Evolutionary conservation across 2,888 invertebrate genomes (phyloP), one percentile per base, ranked within the genome.

Genomic region (Melinaea menophilus): DNA sequence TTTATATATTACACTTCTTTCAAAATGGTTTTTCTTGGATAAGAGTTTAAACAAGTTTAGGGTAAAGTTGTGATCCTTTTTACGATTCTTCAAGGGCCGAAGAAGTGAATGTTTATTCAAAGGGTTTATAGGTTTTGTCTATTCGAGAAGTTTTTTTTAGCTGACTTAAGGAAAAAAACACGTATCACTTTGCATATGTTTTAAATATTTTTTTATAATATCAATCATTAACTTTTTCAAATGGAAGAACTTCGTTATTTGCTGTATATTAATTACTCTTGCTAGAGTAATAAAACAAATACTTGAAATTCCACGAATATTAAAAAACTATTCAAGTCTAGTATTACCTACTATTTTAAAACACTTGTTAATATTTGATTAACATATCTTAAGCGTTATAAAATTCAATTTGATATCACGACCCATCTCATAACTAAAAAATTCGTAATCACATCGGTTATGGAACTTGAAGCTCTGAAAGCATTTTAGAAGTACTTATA

Each of bases 21-120:
- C 84, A 79, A 82, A 86, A 88, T 85, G 88, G 88, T 88, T 88
- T 89, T 88, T 81, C 85, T 84, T 84, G 84, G 84, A 88, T 85
- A 85, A 86, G 89, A 90, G 84, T 88, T 89, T 89, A 88, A 89
- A 89, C 86, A 90, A 90, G 88, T 90, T 90, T 89, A 86, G 85
- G 86, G 79, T 79, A 75, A 87, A 85, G 86, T 89, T 83, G 80
- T 79, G 78, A 81, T 84, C 86, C 88, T 86, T 88, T 89, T 87
- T 85, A 86, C 87, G 86, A 85, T 84, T 86, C 85, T 82, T 81
- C 86, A 88, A 88, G 87, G 88, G 86, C 86, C 84, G 83, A 85
- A 84, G 22, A 86, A 82, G 85, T 82, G 84, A 88, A 90, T 88
- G 88, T 89, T 89, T 89, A 88, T 88, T 88, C 87, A 85, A 88